Evolutionary conservation across 1,140 invertebrate genomes (phyloP).

Genomic region (Plodia interpunctella): DNA sequence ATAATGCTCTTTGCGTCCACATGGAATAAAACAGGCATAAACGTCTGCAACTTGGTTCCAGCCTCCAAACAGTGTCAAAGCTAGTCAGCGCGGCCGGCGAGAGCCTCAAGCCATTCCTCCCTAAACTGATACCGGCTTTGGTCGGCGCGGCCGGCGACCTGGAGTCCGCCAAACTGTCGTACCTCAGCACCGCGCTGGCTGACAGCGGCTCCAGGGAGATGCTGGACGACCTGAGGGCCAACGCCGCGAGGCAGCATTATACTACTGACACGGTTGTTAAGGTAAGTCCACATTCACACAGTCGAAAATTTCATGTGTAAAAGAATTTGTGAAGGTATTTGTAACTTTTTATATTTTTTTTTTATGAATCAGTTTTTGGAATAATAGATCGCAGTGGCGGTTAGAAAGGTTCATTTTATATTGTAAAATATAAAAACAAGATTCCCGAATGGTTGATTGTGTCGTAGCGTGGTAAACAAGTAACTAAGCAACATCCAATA

Average conservation of each 20-base stretch:
- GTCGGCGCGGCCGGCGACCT: constrained; percentile 90
- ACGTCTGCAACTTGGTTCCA: constrained; percentile 54
- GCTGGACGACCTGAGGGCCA: constrained; percentile 86
- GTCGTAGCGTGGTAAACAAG: too few relatives aligned
- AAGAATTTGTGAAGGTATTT: too few relatives aligned
- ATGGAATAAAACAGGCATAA: too few relatives aligned
- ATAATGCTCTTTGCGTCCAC: too few relatives aligned
- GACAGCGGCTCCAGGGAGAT: constrained; percentile 82
- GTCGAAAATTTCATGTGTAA: too few relatives aligned
- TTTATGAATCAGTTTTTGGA: too few relatives aligned
- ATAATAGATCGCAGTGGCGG: too few relatives aligned
- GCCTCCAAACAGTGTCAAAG: constrained; percentile 89
- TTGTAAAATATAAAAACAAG: too few relatives aligned
- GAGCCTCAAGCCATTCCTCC: constrained; percentile 87
- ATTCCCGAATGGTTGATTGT: too few relatives aligned
- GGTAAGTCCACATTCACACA: constrained; percentile 72
- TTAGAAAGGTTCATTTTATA: too few relatives aligned
- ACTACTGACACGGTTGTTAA: constrained; percentile 92
- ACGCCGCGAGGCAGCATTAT: constrained; percentile 88
- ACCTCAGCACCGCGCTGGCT: constrained; percentile 85
- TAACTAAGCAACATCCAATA: too few relatives aligned
- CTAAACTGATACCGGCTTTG: constrained; percentile 88
- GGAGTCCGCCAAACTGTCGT: constrained; percentile 87
- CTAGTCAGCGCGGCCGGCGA: constrained; percentile 88
- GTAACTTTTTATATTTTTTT: too few relatives aligned